A percentile compares a stretch with the other conserved stretches of the same genome.
Conservation (phyloP, 2,797 vertebrate species). For the Onychomys leucogaster region DNA sequence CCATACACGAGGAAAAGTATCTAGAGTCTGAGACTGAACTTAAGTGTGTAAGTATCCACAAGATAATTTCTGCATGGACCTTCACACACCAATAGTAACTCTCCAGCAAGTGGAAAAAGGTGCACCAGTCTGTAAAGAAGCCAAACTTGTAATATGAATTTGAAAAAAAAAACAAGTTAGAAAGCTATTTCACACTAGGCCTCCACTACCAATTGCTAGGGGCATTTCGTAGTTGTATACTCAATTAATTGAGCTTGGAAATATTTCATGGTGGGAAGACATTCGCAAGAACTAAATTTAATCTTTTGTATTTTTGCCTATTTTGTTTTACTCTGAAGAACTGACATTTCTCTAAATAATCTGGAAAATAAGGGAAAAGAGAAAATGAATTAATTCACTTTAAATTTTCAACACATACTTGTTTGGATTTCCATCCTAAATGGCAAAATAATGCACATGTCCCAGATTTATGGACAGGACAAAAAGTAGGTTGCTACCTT, state of each 20-base stretch:
- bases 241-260: slow-evolving; percentile 73
- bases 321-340: slow-evolving; percentile 72
- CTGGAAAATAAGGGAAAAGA: slow-evolving; percentile 66
- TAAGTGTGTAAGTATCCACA: background rate
- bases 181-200: slow-evolving; percentile 49
- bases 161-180: slow-evolving; percentile 44
- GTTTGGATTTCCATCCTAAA: slow-evolving; percentile 60
- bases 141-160: background rate
- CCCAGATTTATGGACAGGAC: slow-evolving; percentile 33
- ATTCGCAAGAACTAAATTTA: slow-evolving; percentile 75
- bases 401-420: slow-evolving; percentile 71
- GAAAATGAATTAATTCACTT: slow-evolving; percentile 72
- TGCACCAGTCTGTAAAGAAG: slow-evolving; percentile 37
- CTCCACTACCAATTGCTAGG: slow-evolving; percentile 50
- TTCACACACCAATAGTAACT: slow-evolving; percentile 36
- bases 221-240: slow-evolving; percentile 51
- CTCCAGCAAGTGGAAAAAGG: slow-evolving; percentile 53
- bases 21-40: background rate
- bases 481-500: slow-evolving; percentile 50
- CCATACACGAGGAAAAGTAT: background rate
- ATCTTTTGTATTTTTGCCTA: slow-evolving; percentile 70
- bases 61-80: slow-evolving; percentile 50
- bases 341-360: slow-evolving; percentile 73
- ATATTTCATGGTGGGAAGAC: slow-evolving; percentile 63
- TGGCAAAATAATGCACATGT: slow-evolving; percentile 57